Base-by-base conservation (phyloP, 37 sponge, comb jelly and placozoan species). In the Theonella swinhoei region DNA sequence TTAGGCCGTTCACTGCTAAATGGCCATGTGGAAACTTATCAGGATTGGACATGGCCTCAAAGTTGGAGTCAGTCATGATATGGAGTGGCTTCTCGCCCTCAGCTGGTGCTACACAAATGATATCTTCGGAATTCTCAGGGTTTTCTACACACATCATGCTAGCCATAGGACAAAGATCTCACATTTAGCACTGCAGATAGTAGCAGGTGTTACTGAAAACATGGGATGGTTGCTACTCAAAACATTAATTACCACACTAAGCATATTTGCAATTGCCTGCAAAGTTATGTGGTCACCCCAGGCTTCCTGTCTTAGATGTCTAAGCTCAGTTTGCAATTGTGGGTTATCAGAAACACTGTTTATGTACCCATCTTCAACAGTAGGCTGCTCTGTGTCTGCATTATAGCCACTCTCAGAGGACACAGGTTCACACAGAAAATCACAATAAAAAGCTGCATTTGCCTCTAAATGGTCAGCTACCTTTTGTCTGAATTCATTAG, bases 11-110 rank as follows among this genome's bases (percentile, higher is more conserved):
- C 35, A 29, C 37, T 62, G 62, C 70, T 80, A 80, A 80, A 66
- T 24, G 28, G 7, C 1, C 80, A 69, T 19, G 33, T 67, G 36
- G 32, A n/a, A 80, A 80, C n/a, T 80, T 80, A 28, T 22, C 31
- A 40, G 70, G 69, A 29, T 80, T 78, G 67, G 11, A 38, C 71
- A 80, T 70, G 32, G 58, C 71, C 31, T 80, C 81, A 80, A 80
- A 80, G 28, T 40, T 29, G 4, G 70, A 3, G 42, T 80, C 81
- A 42, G 70, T 47, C 81, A 80, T 80, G 11, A 80, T 70, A 40
- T 7, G 0, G 25, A 80, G 32, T 70, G 81, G 72, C 22, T 42
- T 69, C 43, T 80, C 42, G 11, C 71, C 70, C 43, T 80, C 81
- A 42, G 72, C 61, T 19, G 59, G 72, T 38, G 81, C 76, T 47